phyloP scores from a whole-genome alignment of 2,113 vertebrate genomes.

The Corythoichthys haematopterus region DNA sequence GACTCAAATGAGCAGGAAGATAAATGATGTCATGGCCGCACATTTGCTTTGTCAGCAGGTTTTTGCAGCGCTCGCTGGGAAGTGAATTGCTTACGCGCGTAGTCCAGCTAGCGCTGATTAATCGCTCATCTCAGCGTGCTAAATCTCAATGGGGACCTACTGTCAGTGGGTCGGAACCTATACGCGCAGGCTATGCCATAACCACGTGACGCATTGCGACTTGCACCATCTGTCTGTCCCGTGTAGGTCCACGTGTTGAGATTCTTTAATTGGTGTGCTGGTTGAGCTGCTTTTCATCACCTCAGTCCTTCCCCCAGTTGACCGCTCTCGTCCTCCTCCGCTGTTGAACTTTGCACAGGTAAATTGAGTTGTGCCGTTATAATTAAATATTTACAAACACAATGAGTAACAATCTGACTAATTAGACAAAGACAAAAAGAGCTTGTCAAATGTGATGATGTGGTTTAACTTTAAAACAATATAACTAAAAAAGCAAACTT shows the following conservation, averaged over 20 bases:
- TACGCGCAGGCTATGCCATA: slow-evolving; percentile 16
- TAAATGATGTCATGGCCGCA: slow-evolving; percentile 42
- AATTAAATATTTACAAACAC: slow-evolving; percentile 64
- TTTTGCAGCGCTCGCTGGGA: slow-evolving; percentile 26
- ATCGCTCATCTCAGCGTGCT: slow-evolving; percentile 30
- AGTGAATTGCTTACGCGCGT: slow-evolving; percentile 29
- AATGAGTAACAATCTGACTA: slow-evolving; percentile 59
- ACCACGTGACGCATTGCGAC: slow-evolving; percentile 32
- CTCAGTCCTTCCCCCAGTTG: slow-evolving; percentile 27
- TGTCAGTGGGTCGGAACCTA: slow-evolving; percentile 22
- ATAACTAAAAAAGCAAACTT: too few species aligned
- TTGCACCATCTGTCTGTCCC: slow-evolving; percentile 22
- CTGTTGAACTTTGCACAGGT: slow-evolving; percentile 49
- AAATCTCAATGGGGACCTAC: slow-evolving; percentile 31
- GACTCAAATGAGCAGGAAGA: slow-evolving; percentile 45
- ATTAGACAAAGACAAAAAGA: slow-evolving; percentile 49
- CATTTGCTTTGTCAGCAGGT: slow-evolving; percentile 46
- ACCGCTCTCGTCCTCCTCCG: slow-evolving; percentile 18
- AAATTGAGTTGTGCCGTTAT: slow-evolving; percentile 54
- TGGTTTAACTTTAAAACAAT: too few species aligned
- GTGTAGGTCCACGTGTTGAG: slow-evolving; percentile 15
- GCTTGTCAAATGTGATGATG: not conserved
- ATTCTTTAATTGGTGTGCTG: slow-evolving; percentile 42
- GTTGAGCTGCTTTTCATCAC: slow-evolving; percentile 30
- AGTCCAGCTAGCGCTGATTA: slow-evolving; percentile 41